Evolutionary conservation across 1,140 invertebrate species (phyloP).

Genomic region (Stegodyphus dumicola): DNA sequence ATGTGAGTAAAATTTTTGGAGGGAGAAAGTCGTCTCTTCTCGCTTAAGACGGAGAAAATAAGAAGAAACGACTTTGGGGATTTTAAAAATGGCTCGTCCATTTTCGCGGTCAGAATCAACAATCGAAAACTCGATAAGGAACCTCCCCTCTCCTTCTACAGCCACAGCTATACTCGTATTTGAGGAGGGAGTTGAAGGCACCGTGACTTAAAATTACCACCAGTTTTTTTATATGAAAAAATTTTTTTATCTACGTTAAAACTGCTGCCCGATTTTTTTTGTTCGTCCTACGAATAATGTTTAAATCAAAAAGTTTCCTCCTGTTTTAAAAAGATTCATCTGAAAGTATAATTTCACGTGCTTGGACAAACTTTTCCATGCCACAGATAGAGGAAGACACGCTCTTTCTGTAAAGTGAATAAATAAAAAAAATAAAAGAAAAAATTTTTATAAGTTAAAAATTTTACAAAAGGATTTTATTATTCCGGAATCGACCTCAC

Average conservation of each 20-base stretch:
- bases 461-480: not conserved
- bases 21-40: not conserved
- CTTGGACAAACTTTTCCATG: constrained; percentile 44
- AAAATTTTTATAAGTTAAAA: constrained; percentile 7
- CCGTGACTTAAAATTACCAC: constrained; percentile 14
- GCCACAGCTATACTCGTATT: not conserved
- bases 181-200: constrained; percentile 23
- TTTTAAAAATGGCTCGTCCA: not conserved
- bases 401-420: constrained; percentile 29
- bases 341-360: constrained; percentile 59
- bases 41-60: not conserved
- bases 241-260: too few species aligned
- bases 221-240: not conserved
- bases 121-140: constrained; percentile 25
- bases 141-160: not conserved
- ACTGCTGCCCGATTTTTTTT: too few species aligned
- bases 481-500: not conserved
- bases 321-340: constrained; percentile 53
- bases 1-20: not conserved
- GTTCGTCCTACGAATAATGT: constrained; percentile 40
- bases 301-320: constrained; percentile 57
- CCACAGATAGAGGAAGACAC: constrained; percentile 1
- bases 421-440: constrained; percentile 4
- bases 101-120: constrained; percentile 43
- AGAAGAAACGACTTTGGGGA: not conserved